Base-by-base conservation (phyloP, 2,888 invertebrate genomes). In the Platycheirus rosarum region DNA sequence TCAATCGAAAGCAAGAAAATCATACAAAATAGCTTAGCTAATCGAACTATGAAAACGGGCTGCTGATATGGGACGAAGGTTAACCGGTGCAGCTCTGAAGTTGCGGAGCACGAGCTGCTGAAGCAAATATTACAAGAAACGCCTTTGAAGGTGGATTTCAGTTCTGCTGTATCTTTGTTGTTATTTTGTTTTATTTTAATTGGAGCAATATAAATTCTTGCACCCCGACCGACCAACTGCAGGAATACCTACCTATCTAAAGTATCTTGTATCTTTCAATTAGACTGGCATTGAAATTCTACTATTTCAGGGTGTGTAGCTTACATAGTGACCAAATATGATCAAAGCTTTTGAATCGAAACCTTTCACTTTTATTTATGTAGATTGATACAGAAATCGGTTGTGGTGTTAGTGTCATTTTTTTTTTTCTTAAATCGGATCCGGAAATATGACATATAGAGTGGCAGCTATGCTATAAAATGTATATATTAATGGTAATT, bases 231-330 rank as follows among this genome's bases (percentile, higher is more conserved):
- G 23, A 40, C 51, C 0, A 1, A 7, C 0, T 20, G 13, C 26
- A 60, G 40, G 40, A 60, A 42, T 13, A 42, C 53, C 53, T 53
- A 53, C 35, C 18, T 53, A 53, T 18, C 18, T n/a, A 18, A 53
- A 53, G 20, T 35, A 35, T 13, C 18, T n/a, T 11, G 20, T 63
- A 65, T 42, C 5, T 26, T 2, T 35, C 48, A 32, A 8, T 4
- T 20, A 78, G 55, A 66, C 3, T 53, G 73, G 49, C 77, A 78
- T 66, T 78, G 77, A 78, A 73, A 66, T 65, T 71, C 60, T 73
- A 26, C 14, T 40, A 32, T 63, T 55, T 70, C 71, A 78, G 77
- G 70, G 77, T 71, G 60, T 71, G 57, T 71, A 46, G 8, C n/a
- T 4, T 4, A 26, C 11, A 16, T 16, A 26, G 26, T 26, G 48